Evolutionary conservation across 2,113 vertebrate genomes (phyloP).

Genomic region (Oostethus manadensis): DNA sequence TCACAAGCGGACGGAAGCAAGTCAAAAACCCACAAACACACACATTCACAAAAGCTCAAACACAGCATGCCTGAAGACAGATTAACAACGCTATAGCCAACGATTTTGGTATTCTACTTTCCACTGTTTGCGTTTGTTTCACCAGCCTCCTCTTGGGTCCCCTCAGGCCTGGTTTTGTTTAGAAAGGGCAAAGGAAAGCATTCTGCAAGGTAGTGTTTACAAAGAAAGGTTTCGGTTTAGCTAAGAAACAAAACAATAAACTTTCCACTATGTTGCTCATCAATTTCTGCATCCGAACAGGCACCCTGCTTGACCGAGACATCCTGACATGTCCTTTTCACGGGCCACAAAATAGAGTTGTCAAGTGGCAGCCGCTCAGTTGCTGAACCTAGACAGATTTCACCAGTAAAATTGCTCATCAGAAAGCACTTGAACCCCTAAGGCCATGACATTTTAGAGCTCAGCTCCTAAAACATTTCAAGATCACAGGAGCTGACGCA

Average conservation of each 20-base stretch:
- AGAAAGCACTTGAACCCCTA: slow-evolving; percentile 45
- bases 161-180: slow-evolving; percentile 23
- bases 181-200: slow-evolving; percentile 29
- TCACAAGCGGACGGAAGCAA: slow-evolving; percentile 32
- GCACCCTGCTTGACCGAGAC: slow-evolving; percentile 35
- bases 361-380: slow-evolving; percentile 45
- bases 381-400: slow-evolving; percentile 47
- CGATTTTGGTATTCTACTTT: slow-evolving; percentile 29
- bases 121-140: slow-evolving; percentile 10
- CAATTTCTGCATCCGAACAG: slow-evolving; percentile 26
- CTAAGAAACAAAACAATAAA: not conserved
- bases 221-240: slow-evolving; percentile 1
- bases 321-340: slow-evolving; percentile 57
- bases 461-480: slow-evolving; percentile 52
- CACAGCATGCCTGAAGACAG: slow-evolving; percentile 41
- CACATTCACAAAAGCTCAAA: slow-evolving; percentile 35
- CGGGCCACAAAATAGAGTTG: slow-evolving; percentile 48
- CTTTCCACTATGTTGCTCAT: slow-evolving; percentile 11
- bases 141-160: slow-evolving; percentile 10
- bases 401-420: slow-evolving; percentile 31
- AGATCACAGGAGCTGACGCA: slow-evolving; percentile 40
- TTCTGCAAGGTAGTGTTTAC: slow-evolving; percentile 19
- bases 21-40: slow-evolving; percentile 20
- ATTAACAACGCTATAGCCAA: slow-evolving; percentile 49
- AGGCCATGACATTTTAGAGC: slow-evolving; percentile 59